Evolutionary conservation across 2,888 invertebrate species (phyloP).

Genomic region (Acholoe squamosa): DNA sequence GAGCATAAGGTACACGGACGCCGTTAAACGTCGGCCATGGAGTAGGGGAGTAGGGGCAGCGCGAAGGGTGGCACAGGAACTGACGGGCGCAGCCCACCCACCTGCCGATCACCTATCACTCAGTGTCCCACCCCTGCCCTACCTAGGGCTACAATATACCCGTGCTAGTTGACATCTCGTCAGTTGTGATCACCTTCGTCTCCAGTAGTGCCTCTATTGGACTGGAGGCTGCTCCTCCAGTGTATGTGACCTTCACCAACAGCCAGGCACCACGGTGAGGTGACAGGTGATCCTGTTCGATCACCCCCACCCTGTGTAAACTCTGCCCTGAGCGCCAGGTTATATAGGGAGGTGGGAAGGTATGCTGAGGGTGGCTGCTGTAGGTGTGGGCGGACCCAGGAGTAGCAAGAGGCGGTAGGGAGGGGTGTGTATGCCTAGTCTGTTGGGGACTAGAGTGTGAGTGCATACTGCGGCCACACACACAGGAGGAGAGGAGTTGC

Average conservation of each 20-base stretch:
- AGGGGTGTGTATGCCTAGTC: background rate
- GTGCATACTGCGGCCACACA: background rate
- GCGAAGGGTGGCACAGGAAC: background rate
- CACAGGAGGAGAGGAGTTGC: background rate
- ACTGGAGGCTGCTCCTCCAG: background rate
- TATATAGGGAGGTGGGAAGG: background rate
- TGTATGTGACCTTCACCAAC: conserved; percentile 27
- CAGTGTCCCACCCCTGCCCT: background rate
- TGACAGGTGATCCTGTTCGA: conserved; percentile 20
- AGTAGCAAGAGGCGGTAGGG: background rate
- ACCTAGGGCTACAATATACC: background rate
- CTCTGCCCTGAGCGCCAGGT: background rate
- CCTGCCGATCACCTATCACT: background rate
- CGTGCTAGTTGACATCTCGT: background rate
- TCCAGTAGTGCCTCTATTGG: background rate
- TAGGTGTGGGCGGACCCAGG: background rate
- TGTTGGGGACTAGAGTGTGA: background rate
- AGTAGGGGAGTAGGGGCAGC: no score
- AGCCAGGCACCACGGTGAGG: background rate
- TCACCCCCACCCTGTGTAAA: background rate
- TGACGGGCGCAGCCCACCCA: background rate
- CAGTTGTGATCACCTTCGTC: background rate
- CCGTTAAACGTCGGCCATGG: background rate
- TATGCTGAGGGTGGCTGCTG: background rate
- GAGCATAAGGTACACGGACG: background rate